Base-by-base conservation (phyloP, 2,888 invertebrate genomes). In the Ceraclea dissimilis region DNA sequence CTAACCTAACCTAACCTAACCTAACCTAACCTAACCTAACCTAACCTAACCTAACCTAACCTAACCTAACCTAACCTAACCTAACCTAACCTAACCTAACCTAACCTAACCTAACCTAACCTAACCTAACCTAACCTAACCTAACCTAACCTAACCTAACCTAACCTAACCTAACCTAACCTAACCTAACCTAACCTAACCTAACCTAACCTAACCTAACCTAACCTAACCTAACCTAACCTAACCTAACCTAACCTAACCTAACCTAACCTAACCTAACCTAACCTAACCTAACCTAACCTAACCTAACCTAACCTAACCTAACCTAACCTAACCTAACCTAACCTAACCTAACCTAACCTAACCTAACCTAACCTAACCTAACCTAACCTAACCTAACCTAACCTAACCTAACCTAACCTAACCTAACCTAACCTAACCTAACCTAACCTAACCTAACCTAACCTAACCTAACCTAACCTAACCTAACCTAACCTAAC, bases 201-300 rank as follows among this genome's bases (percentile, higher is more conserved):
- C 61, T 61, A 61, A 61, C 61, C 61, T 59, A 62, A 55, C 58
- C 56, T 57, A 61, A 57, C 60, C 61, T 58, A 59, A 61, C 59
- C 56, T 52, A 54, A 60, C 57, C 60, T 59, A 59, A 59, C 59
- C 59, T 59, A 49, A 49, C 49, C 49, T 56, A 59, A 53, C 59
- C 53, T 52, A 59, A 59, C 53, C 55, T 56, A 60, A 59, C 60
- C 52, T 60, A 60, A 60, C 60, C 60, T 60, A 60, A 60, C 60
- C 60, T 58, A 60, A 60, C 60, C 60, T 60, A 55, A 55, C 46
- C 57, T 60, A 59, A 52, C 51, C 58, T 58, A 58, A 58, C 58
- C 58, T 58, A 58, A 58, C 58, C 55, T 55, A 58, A 58, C 58
- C 58, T 58, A 58, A 58, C 58, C 55, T 55, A 58, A 55, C 58